Conservation (phyloP, 2,113 vertebrate species). For the Camelus dromedarius region DNA sequence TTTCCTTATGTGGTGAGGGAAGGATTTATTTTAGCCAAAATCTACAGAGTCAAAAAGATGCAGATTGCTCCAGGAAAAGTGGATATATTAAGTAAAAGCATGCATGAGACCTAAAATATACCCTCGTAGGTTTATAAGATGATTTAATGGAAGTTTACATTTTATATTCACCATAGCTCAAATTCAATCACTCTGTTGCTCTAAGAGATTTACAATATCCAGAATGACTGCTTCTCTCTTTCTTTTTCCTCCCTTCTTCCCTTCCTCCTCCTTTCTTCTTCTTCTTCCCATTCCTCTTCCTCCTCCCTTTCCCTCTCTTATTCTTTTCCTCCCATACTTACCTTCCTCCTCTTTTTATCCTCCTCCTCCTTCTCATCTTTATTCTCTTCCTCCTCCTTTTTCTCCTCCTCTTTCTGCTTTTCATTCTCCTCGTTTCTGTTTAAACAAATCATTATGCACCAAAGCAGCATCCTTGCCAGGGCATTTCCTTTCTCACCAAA, state of each 20-base stretch:
- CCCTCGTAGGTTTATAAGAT: neutral
- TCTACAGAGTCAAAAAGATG: neutral
- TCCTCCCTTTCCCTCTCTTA: rapidly evolving
- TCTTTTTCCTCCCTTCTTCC: neutral
- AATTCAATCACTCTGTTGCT: neutral
- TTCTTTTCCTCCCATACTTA: too few relatives aligned
- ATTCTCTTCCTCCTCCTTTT: rapidly evolving
- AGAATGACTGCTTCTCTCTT: neutral
- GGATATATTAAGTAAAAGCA: neutral
- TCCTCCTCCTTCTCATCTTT: rapidly evolving
- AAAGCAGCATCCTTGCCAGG: neutral
- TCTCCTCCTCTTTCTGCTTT: neutral
- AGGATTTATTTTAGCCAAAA: neutral
- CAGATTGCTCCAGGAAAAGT: neutral
- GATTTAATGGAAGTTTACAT: neutral
- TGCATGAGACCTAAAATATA: neutral
- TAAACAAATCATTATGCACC: neutral
- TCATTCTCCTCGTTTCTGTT: neutral
- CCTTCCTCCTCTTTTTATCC: neutral
- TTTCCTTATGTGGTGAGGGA: neutral
- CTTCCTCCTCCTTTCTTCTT: rapidly evolving
- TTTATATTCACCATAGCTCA: neutral
- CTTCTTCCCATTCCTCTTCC: rapidly evolving
- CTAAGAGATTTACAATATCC: neutral
- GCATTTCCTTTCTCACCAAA: neutral